Conservation (phyloP, 2,888 invertebrate species). For the Lissocephala sabroskyi region DNA sequence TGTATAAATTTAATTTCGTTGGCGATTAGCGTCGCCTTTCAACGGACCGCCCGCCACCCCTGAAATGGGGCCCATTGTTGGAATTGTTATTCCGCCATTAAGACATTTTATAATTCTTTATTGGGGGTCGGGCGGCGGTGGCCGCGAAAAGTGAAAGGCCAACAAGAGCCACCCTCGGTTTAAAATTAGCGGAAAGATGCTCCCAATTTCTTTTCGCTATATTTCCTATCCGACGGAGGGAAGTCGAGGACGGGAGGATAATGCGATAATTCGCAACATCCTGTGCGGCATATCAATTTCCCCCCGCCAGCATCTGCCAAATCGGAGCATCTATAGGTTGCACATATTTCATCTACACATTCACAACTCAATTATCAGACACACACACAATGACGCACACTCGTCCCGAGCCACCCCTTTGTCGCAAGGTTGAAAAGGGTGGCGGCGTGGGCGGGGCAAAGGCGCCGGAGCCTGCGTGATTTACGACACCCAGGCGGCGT, state of each 20-base stretch:
- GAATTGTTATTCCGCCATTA: constrained; percentile 59
- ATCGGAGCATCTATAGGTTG: constrained; percentile 2
- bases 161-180: no score
- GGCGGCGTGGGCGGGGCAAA: constrained; percentile 17
- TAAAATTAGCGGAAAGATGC: neutral
- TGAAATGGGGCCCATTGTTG: constrained; percentile 40
- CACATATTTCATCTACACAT: constrained; percentile 21
- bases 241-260: constrained; percentile 25
- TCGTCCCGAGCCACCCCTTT: constrained; percentile 35
- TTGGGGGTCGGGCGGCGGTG: constrained; percentile 21
- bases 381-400: constrained; percentile 23
- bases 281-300: constrained; percentile 60
- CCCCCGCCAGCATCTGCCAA: no score
- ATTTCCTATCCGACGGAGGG: constrained; percentile 30
- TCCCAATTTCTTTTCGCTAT: neutral
- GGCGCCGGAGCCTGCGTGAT: constrained; percentile 46
- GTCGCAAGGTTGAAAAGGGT: constrained; percentile 3
- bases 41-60: constrained; percentile 1
- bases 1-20: constrained; percentile 67
- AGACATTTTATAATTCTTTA: constrained; percentile 67
- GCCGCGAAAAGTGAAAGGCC: neutral
- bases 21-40: constrained; percentile 65
- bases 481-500: constrained; percentile 72
- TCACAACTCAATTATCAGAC: constrained; percentile 64
- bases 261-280: constrained; percentile 56